Conservation (phyloP, 2,888 invertebrate genomes). For the Fragum whitleyi region DNA sequence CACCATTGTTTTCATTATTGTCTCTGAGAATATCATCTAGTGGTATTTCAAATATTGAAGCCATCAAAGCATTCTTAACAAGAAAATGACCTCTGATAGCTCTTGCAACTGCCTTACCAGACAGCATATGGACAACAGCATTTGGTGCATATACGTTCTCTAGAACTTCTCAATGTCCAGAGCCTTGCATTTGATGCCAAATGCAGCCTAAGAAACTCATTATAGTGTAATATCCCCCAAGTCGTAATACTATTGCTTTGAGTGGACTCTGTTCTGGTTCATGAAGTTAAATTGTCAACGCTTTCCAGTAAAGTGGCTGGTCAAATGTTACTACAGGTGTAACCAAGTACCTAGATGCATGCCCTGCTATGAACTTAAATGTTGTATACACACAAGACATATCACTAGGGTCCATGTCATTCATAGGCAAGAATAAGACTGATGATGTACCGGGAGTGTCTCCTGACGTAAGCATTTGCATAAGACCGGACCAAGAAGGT, state of each 20-base stretch:
- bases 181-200: slow-evolving; percentile 56
- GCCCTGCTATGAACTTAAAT: slow-evolving; percentile 45
- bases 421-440: slow-evolving; percentile 21
- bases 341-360: slow-evolving; percentile 26
- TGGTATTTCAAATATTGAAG: not conserved
- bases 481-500: slow-evolving; percentile 30
- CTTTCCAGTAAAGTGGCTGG: slow-evolving; percentile 68
- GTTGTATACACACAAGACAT: slow-evolving; percentile 53
- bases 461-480: slow-evolving; percentile 28
- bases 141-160: slow-evolving; percentile 67
- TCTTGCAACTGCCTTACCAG: slow-evolving; percentile 66
- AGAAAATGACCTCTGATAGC: slow-evolving; percentile 66
- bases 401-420: slow-evolving; percentile 24
- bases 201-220: slow-evolving; percentile 72
- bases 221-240: slow-evolving; percentile 51
- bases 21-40: not conserved
- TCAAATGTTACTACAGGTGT: slow-evolving; percentile 69
- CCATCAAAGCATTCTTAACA: slow-evolving; percentile 45
- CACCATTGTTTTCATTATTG: not conserved
- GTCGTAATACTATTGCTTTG: slow-evolving; percentile 35
- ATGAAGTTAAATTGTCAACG: slow-evolving; percentile 16
- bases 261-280: slow-evolving; percentile 20
- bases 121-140: slow-evolving; percentile 67
- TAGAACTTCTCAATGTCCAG: slow-evolving; percentile 67
- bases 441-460: slow-evolving; percentile 32